These are phyloP conservation scores for Bos taurus DNA, from an alignment of 2,113 vertebrate genomes.

Conservation along the genomic window DNA sequence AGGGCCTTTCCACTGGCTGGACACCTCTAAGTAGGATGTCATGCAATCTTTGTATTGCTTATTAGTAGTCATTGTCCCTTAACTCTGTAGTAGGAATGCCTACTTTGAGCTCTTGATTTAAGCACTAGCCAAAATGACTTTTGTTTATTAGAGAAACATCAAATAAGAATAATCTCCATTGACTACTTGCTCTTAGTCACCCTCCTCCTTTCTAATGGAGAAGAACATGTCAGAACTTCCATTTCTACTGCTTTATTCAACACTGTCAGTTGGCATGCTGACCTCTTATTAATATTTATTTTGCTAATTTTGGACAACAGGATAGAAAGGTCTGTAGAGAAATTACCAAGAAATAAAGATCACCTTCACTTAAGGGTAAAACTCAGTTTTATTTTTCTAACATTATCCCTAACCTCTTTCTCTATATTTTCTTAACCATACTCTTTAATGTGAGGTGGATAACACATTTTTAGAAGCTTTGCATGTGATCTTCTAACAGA, in stretches of 20 bases:
- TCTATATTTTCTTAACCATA: not conserved
- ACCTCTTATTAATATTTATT: constrained; percentile 21
- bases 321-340: not conserved
- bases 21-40: not conserved
- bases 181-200: not conserved
- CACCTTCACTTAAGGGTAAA: not conserved
- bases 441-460: not conserved
- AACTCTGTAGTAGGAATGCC: not conserved
- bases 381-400: constrained; percentile 3
- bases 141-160: not conserved
- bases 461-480: constrained; percentile 46
- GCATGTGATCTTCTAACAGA: constrained; percentile 53
- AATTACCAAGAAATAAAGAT: constrained; percentile 31
- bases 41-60: not conserved
- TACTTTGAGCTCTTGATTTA: not conserved
- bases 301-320: not conserved
- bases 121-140: not conserved
- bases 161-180: not conserved
- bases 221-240: not conserved
- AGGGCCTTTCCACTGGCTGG: not conserved
- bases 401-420: not conserved
- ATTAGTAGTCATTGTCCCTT: not conserved
- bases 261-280: not conserved
- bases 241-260: not conserved
- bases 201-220: not conserved